Evolutionary conservation across 2,797 vertebrate species (phyloP).

Genomic region (Lycodopsis pacificus): DNA sequence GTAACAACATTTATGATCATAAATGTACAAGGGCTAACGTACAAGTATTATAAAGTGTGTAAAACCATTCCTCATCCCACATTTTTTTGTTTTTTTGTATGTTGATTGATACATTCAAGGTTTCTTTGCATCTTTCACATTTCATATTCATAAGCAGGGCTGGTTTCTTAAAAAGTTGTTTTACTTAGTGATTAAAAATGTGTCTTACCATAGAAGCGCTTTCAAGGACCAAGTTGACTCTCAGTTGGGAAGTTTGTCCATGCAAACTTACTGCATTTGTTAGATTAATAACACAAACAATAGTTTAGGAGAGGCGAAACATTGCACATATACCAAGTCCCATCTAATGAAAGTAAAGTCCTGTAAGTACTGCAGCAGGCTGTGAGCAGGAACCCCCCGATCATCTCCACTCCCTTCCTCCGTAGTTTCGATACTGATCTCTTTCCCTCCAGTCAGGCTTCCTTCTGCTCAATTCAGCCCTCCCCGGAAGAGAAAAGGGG

Average conservation of each 20-base stretch:
- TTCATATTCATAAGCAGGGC: neutral
- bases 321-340: neutral
- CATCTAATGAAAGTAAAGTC: neutral
- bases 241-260: slow-evolving; percentile 32
- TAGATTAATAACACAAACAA: neutral
- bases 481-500: slow-evolving; percentile 60
- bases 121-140: neutral
- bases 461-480: slow-evolving; percentile 38
- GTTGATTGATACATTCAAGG: neutral
- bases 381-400: neutral
- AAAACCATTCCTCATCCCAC: neutral
- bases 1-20: neutral
- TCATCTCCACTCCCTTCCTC: slow-evolving; percentile 30
- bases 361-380: neutral
- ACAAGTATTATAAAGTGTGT: neutral
- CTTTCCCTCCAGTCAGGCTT: slow-evolving; percentile 26
- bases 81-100: neutral
- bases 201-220: slow-evolving; percentile 57
- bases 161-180: neutral
- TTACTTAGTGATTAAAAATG: neutral
- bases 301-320: neutral
- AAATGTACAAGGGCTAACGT: neutral
- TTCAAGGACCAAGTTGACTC: slow-evolving; percentile 6
- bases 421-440: slow-evolving; percentile 50
- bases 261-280: slow-evolving; percentile 13